These are phyloP conservation scores for Paracanthobrama guichenoti DNA, from an alignment of 2,113 vertebrate genomes.

Conservation along the genomic window DNA sequence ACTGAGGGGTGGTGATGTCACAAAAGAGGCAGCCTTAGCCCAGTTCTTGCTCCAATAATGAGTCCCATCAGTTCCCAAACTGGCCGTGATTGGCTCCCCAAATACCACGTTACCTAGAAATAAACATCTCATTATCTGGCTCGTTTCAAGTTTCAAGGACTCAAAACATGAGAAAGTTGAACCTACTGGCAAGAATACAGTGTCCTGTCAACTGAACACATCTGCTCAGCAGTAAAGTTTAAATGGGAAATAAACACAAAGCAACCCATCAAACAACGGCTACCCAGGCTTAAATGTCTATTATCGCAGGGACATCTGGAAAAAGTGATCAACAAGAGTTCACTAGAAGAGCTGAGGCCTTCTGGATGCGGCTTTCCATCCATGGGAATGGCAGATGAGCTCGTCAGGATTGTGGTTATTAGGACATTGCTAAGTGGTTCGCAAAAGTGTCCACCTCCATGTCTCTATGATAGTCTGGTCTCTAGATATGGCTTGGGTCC, in stretches of 20 bases:
- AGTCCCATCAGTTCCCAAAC: conserved; percentile 93
- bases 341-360: not conserved
- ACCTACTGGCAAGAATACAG: not conserved
- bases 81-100: conserved; percentile 94
- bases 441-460: not conserved
- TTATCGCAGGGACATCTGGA: not conserved
- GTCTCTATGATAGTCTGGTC: not conserved
- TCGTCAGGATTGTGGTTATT: not conserved
- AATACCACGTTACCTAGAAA: conserved; percentile 92
- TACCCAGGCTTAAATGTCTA: not conserved
- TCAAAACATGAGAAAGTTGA: not conserved
- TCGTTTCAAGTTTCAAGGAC: not conserved
- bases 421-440: not conserved
- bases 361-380: not conserved
- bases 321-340: not conserved
- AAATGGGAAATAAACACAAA: not conserved
- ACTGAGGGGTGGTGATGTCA: conserved; percentile 93
- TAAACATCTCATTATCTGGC: not conserved
- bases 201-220: conserved; percentile 11
- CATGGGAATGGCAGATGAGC: not conserved
- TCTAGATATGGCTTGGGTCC: not conserved
- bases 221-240: conserved; percentile 14
- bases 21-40: conserved; percentile 96
- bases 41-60: conserved; percentile 99
- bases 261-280: not conserved